These are phyloP conservation scores for Alosa alosa DNA, from an alignment of 2,113 vertebrate species.

Conservation along the genomic window DNA sequence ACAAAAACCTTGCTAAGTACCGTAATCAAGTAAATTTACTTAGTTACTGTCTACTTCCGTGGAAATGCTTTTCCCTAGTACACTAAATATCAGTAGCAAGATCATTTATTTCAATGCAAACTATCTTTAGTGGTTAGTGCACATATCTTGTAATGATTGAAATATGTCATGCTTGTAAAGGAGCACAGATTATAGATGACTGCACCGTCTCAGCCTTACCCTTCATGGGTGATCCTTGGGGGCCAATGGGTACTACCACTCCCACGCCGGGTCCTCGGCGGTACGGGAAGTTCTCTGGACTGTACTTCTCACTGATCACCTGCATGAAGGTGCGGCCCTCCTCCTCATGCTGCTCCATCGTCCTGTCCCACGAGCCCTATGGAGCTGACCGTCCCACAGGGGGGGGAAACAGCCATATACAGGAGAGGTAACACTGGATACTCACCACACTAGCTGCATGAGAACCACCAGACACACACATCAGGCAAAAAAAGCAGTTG, in stretches of 20 bases:
- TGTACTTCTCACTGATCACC: constrained; percentile 97
- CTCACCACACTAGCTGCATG: background rate
- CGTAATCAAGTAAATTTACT: too few species aligned
- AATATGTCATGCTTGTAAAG: too few species aligned
- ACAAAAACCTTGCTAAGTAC: too few species aligned
- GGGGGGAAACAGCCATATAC: background rate
- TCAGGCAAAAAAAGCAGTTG: background rate
- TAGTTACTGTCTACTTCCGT: too few species aligned
- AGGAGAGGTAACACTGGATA: background rate
- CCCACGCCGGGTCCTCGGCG: constrained; percentile 91
- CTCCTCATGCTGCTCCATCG: constrained; percentile 77
- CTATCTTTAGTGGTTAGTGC: too few species aligned
- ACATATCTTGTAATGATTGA: too few species aligned
- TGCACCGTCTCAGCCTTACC: constrained; percentile 65
- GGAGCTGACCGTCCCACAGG: constrained; percentile 42
- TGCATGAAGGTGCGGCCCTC: constrained; percentile 92
- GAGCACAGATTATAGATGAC: too few species aligned
- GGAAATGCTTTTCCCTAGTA: too few species aligned
- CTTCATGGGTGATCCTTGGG: constrained; percentile 95
- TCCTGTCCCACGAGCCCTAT: constrained; percentile 56
- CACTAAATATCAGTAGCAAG: too few species aligned
- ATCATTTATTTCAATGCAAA: too few species aligned
- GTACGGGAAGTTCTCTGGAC: constrained; percentile 95
- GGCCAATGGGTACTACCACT: constrained; percentile 78
- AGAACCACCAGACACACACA: background rate